phyloP scores from a whole-genome alignment of 2,888 invertebrate species.

The Lithodes maja region DNA sequence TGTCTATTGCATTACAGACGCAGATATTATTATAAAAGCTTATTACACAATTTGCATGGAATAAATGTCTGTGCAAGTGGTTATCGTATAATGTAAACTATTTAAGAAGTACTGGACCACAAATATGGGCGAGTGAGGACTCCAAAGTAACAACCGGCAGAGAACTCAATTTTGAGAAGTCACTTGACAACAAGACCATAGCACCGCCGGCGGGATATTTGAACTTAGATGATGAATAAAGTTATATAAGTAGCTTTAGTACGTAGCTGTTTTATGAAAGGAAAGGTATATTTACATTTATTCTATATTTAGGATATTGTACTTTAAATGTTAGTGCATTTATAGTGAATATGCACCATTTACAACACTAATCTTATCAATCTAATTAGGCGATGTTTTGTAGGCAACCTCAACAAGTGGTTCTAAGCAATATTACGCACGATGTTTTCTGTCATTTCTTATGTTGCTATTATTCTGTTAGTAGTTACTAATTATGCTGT shows the following conservation, averaged over 20 bases:
- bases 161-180: constrained; percentile 37
- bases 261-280: neutral
- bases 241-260: neutral
- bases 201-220: constrained; percentile 14
- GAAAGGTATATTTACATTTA: too few species aligned
- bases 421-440: too few species aligned
- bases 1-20: constrained; percentile 39
- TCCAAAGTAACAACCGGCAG: constrained; percentile 25
- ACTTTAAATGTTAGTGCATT: too few species aligned
- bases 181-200: constrained; percentile 34
- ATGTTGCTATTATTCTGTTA: too few species aligned
- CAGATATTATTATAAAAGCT: constrained; percentile 29
- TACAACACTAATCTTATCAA: too few species aligned
- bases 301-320: too few species aligned
- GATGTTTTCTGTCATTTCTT: too few species aligned
- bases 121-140: neutral
- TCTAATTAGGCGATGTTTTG: too few species aligned
- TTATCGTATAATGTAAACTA: too few species aligned
- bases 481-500: too few species aligned
- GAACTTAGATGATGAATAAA: neutral
- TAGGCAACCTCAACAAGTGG: too few species aligned
- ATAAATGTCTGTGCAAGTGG: neutral
- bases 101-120: neutral
- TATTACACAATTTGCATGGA: neutral
- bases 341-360: too few species aligned